phyloP scores from a whole-genome alignment of 2,113 vertebrate species.

The Dendrocopos noguchii region DNA sequence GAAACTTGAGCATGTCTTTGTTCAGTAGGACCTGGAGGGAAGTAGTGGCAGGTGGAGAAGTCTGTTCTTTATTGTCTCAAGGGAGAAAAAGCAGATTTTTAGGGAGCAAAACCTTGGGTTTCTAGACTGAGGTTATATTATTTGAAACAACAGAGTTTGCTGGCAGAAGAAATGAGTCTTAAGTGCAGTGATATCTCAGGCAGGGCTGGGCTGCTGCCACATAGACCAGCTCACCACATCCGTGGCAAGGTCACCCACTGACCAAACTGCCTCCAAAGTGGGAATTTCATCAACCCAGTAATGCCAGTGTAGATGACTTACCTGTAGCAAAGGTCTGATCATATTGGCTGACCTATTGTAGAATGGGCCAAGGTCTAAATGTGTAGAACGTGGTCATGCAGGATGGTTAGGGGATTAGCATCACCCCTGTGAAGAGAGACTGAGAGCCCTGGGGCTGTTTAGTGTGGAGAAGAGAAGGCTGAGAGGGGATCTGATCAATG shows the following conservation, averaged over 20 bases:
- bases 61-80: neutral
- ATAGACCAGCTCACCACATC: fast-evolving
- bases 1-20: neutral
- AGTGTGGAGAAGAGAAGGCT: too few species aligned
- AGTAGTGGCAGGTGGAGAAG: neutral
- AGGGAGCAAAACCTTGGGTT: neutral
- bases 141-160: neutral
- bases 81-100: neutral
- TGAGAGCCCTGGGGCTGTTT: too few species aligned
- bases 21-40: neutral
- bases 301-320: fast-evolving
- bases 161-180: neutral
- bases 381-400: neutral
- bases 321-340: neutral
- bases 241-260: neutral
- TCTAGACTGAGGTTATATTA: neutral
- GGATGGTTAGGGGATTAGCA: neutral
- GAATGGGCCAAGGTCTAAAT: neutral
- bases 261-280: fast-evolving
- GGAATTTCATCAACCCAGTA: neutral
- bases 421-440: too few species aligned
- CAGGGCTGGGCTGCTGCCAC: neutral
- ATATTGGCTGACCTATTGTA: neutral
- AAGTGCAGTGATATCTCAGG: neutral
- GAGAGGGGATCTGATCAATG: too few species aligned